These are phyloP conservation scores for Chloroceryle aenea DNA, from an alignment of 2,113 vertebrate genomes.

Conservation along the genomic window DNA sequence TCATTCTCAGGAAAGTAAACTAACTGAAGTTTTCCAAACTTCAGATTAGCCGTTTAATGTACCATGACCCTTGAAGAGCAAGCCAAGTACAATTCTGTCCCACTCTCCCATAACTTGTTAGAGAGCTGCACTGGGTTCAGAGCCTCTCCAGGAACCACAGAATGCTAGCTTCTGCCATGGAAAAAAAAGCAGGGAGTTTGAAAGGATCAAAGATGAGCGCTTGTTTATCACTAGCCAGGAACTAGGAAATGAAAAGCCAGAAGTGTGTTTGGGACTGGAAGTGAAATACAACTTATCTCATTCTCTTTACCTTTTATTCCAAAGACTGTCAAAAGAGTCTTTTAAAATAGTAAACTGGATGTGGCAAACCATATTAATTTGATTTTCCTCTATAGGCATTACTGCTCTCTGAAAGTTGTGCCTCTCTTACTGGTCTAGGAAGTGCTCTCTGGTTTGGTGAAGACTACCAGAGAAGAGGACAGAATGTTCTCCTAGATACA, in stretches of 20 bases:
- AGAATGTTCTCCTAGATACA: neutral
- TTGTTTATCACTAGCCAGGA: neutral
- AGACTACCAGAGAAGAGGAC: neutral
- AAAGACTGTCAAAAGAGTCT: neutral
- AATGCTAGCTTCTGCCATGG: neutral
- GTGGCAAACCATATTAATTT: neutral
- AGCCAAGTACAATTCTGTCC: neutral
- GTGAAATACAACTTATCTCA: neutral
- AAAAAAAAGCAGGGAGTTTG: neutral
- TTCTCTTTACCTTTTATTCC: neutral
- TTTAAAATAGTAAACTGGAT: neutral
- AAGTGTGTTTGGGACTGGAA: neutral
- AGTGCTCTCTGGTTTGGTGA: neutral
- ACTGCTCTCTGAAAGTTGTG: neutral
- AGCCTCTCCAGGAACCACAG: neutral
- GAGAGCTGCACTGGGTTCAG: neutral
- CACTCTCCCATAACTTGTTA: neutral
- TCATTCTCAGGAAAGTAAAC: slow-evolving; percentile 18
- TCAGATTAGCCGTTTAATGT: slow-evolving; percentile 61
- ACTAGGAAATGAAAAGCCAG: slow-evolving; percentile 1
- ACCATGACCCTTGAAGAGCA: slow-evolving; percentile 25
- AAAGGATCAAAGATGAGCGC: neutral
- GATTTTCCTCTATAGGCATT: neutral
- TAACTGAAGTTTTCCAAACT: slow-evolving; percentile 41
- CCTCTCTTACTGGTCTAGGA: neutral